Conservation (phyloP, 1,140 invertebrate genomes). For the Drosophila parvula region DNA sequence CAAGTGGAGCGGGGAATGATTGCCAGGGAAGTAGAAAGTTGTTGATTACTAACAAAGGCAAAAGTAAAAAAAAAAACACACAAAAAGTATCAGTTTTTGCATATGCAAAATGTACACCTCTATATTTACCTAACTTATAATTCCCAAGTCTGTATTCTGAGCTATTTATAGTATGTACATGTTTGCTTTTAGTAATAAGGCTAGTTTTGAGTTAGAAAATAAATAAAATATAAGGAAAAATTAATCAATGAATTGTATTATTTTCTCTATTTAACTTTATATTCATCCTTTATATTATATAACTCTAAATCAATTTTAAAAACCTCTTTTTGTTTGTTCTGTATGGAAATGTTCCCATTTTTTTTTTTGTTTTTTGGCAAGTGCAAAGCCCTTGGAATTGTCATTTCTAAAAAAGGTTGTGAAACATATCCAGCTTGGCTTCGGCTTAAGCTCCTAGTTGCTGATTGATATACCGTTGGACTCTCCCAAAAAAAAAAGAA, state of each 20-base stretch:
- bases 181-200: too few relatives aligned
- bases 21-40: constrained; percentile 17
- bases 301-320: not conserved
- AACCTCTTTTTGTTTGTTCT: not conserved
- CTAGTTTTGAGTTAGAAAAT: not conserved
- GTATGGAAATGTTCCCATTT: too few relatives aligned
- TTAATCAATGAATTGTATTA: too few relatives aligned
- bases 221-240: too few relatives aligned
- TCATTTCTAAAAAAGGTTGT: not conserved
- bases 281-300: not conserved
- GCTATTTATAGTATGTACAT: not conserved
- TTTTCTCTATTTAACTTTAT: not conserved
- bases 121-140: not conserved
- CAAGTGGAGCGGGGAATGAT: constrained; percentile 11
- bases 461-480: constrained; percentile 24
- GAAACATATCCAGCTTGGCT: not conserved
- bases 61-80: too few relatives aligned
- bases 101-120: not conserved
- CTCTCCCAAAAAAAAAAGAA: not conserved
- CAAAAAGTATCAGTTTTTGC: not conserved
- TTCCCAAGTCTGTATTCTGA: constrained; percentile 11
- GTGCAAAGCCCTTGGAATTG: not conserved
- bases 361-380: too few relatives aligned
- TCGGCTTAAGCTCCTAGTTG: constrained; percentile 5
- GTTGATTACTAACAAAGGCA: not conserved